Evolutionary conservation across 2,797 vertebrate genomes (phyloP).

Genomic region (Allobates femoralis): DNA sequence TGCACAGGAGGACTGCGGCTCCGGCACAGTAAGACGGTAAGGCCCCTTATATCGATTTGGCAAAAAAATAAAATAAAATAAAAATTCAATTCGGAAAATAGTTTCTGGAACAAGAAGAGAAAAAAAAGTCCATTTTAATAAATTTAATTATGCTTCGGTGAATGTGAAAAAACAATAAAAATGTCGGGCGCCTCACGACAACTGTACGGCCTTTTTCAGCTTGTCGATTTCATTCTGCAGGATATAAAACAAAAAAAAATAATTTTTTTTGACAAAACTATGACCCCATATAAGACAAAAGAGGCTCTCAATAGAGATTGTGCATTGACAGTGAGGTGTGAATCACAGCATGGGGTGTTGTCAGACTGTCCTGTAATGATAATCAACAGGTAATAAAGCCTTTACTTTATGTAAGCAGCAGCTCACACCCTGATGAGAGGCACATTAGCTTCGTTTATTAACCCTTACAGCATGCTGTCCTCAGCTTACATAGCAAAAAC

Average conservation of each 20-base stretch:
- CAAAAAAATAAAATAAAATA: conserved; percentile 78
- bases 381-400: too few relatives aligned
- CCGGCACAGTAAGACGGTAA: conserved; percentile 92
- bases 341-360: too few relatives aligned
- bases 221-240: conserved; percentile 90
- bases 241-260: conserved; percentile 13
- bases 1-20: conserved; percentile 76
- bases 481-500: too few relatives aligned
- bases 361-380: too few relatives aligned
- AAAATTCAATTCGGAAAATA: background rate
- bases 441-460: too few relatives aligned
- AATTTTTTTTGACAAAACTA: too few relatives aligned
- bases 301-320: too few relatives aligned
- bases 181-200: conserved; percentile 78
- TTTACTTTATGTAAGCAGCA: too few relatives aligned
- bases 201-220: conserved; percentile 85
- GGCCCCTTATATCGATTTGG: conserved; percentile 89
- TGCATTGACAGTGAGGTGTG: too few relatives aligned
- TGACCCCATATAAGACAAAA: background rate
- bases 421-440: too few relatives aligned
- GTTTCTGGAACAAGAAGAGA: conserved; percentile 3
- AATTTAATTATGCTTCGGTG: conserved; percentile 63
- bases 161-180: conserved; percentile 73
- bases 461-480: too few relatives aligned
- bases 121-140: background rate